Percentiles rank a stretch among this genome's conserved stretches.
These are phyloP conservation scores for Argentina silus DNA, from an alignment of 2,797 vertebrate genomes.

Conservation along the genomic window DNA sequence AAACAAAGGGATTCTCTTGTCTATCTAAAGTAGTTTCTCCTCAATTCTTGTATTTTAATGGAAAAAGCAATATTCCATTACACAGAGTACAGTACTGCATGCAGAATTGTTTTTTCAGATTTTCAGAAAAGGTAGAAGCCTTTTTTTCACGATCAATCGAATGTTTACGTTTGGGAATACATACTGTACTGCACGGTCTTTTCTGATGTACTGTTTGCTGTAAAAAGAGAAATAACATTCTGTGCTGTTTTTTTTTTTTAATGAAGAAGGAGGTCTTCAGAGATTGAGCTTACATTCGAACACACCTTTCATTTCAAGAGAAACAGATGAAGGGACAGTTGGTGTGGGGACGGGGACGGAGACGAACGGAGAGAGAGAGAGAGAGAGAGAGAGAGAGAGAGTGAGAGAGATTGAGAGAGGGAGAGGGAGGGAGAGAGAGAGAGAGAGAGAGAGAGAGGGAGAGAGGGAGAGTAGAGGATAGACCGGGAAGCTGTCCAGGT, in stretches of 20 bases:
- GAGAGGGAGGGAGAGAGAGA: no score
- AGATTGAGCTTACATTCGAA: slow-evolving; percentile 70
- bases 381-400: slow-evolving; percentile 47
- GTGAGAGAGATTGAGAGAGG: no score
- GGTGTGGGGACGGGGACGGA: slow-evolving; percentile 69
- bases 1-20: slow-evolving; percentile 37
- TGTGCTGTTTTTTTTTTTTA: slow-evolving; percentile 63
- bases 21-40: slow-evolving; percentile 13
- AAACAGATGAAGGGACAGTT: slow-evolving; percentile 82
- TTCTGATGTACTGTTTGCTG: slow-evolving; percentile 59
- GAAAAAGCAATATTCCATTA: slow-evolving; percentile 20
- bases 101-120: slow-evolving; percentile 36
- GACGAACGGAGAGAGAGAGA: slow-evolving; percentile 64
- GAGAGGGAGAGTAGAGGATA: slow-evolving; percentile 71
- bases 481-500: slow-evolving; percentile 78
- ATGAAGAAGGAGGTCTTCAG: slow-evolving; percentile 68
- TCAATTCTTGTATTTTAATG: slow-evolving; percentile 47
- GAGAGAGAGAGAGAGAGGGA: background rate
- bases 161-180: no score
- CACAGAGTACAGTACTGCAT: slow-evolving; percentile 27
- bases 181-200: slow-evolving; percentile 21
- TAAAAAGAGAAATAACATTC: slow-evolving; percentile 51
- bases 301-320: slow-evolving; percentile 77
- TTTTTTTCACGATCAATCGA: no score
- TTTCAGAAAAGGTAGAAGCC: no score